Evolutionary conservation across 1,140 invertebrate species (phyloP).

Genomic region (Sinella curviseta): DNA sequence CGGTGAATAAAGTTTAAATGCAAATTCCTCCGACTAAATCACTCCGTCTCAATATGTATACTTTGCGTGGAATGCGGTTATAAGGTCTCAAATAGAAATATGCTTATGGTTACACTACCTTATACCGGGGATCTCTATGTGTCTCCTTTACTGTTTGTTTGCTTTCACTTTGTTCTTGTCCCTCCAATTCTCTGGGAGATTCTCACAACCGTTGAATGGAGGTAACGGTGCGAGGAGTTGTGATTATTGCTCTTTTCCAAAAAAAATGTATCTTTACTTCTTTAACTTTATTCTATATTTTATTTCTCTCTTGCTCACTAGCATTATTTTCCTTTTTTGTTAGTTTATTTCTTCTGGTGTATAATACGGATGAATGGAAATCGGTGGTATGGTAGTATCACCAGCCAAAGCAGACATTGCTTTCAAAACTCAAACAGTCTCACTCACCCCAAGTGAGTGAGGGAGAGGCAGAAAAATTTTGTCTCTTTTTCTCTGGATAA

Average conservation of each 20-base stretch:
- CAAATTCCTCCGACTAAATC: too few species aligned
- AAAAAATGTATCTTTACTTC: not conserved
- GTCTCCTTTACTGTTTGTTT: too few species aligned
- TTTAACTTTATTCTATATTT: not conserved
- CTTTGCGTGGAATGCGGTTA: too few species aligned
- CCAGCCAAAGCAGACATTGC: too few species aligned
- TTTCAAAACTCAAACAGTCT: constrained; percentile 11
- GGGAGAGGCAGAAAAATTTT: too few species aligned
- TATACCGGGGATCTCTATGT: too few species aligned
- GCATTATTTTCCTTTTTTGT: not conserved
- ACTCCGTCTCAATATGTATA: too few species aligned
- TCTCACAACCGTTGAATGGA: not conserved
- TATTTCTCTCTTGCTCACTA: not conserved
- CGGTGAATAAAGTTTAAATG: not conserved
- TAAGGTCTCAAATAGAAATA: too few species aligned
- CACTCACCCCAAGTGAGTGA: too few species aligned
- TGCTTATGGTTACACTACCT: too few species aligned
- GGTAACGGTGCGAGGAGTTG: constrained; percentile 12
- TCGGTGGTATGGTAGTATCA: too few species aligned
- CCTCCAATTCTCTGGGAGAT: not conserved
- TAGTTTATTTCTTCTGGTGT: not conserved
- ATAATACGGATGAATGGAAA: not conserved
- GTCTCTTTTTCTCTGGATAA: not conserved
- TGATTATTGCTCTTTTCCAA: not conserved
- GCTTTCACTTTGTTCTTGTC: not conserved